Evolutionary conservation across 2,113 vertebrate genomes (phyloP).

Genomic region (Phaetusa simplex): DNA sequence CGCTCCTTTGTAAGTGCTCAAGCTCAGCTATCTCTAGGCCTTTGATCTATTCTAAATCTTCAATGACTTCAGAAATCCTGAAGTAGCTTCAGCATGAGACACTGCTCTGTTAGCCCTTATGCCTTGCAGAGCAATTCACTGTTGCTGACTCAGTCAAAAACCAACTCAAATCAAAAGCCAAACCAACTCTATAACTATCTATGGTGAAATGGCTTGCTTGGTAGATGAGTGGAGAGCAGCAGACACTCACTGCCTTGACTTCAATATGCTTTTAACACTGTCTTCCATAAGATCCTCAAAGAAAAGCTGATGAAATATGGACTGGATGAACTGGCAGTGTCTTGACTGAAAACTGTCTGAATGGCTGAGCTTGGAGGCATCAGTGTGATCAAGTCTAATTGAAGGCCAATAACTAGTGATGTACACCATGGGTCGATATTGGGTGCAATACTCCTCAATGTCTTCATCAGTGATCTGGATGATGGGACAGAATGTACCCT

Average conservation of each 20-base stretch:
- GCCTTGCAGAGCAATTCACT: not conserved
- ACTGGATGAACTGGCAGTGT: not conserved
- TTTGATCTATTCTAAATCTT: not conserved
- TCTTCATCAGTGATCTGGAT: not conserved
- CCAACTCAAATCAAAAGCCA: not conserved
- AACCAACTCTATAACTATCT: not conserved
- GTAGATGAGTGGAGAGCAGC: not conserved
- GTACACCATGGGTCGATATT: fast-evolving
- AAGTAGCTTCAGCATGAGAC: not conserved
- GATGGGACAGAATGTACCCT: not conserved
- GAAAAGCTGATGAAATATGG: not conserved
- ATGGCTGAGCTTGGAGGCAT: not conserved
- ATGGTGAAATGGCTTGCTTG: not conserved
- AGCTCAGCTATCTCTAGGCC: not conserved
- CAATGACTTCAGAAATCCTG: not conserved
- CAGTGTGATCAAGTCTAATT: not conserved
- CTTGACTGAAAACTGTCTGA: not conserved
- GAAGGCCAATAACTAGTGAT: not conserved
- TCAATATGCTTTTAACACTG: not conserved
- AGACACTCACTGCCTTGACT: not conserved
- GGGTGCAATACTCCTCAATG: not conserved
- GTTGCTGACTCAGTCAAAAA: not conserved
- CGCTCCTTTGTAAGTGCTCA: not conserved
- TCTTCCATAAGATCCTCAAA: not conserved
- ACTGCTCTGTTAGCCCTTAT: not conserved